Conservation (phyloP, 1,140 invertebrate genomes). For the Pseudobourletiella spinata region DNA sequence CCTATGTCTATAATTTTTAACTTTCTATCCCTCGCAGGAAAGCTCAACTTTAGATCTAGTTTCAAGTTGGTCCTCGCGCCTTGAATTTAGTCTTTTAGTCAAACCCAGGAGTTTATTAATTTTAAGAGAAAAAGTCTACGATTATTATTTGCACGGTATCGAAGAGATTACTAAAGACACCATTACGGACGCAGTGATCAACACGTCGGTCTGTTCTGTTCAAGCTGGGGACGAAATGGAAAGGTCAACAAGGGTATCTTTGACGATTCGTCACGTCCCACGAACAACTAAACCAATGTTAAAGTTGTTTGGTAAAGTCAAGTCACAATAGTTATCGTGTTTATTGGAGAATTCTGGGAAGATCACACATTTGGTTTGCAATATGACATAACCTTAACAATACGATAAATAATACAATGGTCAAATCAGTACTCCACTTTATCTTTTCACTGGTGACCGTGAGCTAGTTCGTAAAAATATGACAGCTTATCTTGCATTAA, state of each 20-base stretch:
- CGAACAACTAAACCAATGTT: conserved; percentile 59
- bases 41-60: too few relatives aligned
- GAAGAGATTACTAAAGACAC: conserved; percentile 60
- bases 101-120: conserved; percentile 82
- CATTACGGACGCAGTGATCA: conserved; percentile 56
- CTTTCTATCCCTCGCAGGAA: too few relatives aligned
- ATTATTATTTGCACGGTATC: conserved; percentile 81
- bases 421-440: too few relatives aligned
- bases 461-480: conserved; percentile 60
- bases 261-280: conserved; percentile 89
- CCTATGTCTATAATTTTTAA: too few relatives aligned
- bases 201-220: conserved; percentile 46
- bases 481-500: conserved; percentile 59
- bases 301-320: conserved; percentile 8
- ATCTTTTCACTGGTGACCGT: conserved; percentile 3
- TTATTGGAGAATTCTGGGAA: too few relatives aligned
- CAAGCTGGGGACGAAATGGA: conserved; percentile 48
- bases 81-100: conserved; percentile 55
- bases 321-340: too few relatives aligned
- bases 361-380: too few relatives aligned
- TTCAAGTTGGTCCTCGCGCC: conserved; percentile 9
- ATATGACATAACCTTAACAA: too few relatives aligned
- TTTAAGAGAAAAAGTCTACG: conserved; percentile 73
- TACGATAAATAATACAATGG: too few relatives aligned
- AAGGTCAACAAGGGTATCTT: conserved; percentile 67